These are phyloP conservation scores for Columba guinea DNA, from an alignment of 2,797 vertebrate genomes.

Conservation along the genomic window DNA sequence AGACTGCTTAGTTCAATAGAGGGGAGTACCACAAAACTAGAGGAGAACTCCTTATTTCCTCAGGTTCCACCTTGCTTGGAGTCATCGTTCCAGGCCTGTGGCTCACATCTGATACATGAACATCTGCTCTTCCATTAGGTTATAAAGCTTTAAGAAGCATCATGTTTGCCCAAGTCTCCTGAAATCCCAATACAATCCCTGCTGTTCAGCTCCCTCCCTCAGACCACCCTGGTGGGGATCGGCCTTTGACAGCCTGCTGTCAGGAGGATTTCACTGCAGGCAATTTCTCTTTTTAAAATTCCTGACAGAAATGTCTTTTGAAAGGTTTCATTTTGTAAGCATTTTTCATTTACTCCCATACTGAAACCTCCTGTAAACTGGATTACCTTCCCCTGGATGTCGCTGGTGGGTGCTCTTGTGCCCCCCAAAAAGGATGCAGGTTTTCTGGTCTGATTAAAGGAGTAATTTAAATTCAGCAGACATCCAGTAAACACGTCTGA, in stretches of 20 bases:
- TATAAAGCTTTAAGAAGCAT: constrained; percentile 31
- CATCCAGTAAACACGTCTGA: constrained; percentile 16
- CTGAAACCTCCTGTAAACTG: constrained; percentile 40
- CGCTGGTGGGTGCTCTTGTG: constrained; percentile 25
- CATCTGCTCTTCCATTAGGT: background rate
- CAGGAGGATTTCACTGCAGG: constrained; percentile 70
- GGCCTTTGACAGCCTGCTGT: constrained; percentile 73
- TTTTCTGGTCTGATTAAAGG: constrained; percentile 34
- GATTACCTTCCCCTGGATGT: constrained; percentile 17
- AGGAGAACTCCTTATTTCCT: background rate
- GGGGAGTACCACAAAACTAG: background rate
- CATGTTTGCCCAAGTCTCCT: background rate
- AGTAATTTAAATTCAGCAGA: constrained; percentile 57
- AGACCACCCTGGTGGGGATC: constrained; percentile 57
- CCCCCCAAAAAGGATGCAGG: background rate
- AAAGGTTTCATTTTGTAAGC: constrained; percentile 58
- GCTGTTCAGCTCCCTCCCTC: constrained; percentile 5
- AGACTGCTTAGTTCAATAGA: background rate
- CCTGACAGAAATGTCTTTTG: constrained; percentile 61
- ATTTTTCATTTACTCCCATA: constrained; percentile 47
- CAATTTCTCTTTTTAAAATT: constrained; percentile 70
- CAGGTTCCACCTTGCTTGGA: background rate
- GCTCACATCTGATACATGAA: background rate
- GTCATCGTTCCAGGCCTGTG: background rate
- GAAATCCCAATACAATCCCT: constrained; percentile 49